Percentiles rank a stretch among this genome's conserved stretches.
Conservation (phyloP, 2,113 vertebrate species). For the Narcine bancroftii region DNA sequence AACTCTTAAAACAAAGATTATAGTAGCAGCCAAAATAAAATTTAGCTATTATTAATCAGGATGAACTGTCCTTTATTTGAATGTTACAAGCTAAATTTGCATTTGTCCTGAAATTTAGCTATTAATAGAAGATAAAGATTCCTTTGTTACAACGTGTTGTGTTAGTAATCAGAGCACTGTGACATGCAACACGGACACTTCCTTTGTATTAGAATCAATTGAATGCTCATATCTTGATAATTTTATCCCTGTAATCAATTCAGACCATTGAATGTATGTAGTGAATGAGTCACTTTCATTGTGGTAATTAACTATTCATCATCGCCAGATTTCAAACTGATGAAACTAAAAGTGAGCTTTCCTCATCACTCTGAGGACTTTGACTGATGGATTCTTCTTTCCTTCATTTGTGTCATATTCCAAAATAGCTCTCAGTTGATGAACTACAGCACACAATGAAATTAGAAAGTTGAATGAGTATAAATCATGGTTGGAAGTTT, state of each 20-base stretch:
- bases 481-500: not conserved
- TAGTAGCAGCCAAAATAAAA: not conserved
- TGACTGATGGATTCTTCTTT: conserved; percentile 11
- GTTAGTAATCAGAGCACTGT: not conserved
- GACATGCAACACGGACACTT: not conserved
- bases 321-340: not conserved
- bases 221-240: not conserved
- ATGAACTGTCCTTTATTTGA: not conserved
- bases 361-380: conserved; percentile 1
- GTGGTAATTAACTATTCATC: not conserved
- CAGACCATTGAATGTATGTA: not conserved
- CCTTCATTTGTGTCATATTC: not conserved
- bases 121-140: not conserved
- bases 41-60: not conserved
- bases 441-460: not conserved
- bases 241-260: too few relatives aligned
- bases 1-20: not conserved
- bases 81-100: not conserved
- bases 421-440: conserved; percentile 28
- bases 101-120: not conserved
- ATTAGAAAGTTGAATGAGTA: not conserved
- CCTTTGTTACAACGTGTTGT: not conserved
- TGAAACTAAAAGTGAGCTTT: not conserved
- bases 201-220: not conserved
- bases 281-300: not conserved